A percentile compares a stretch with the other conserved stretches of the same genome.
Evolutionary conservation across 2,113 vertebrate species (phyloP).

Genomic region (Tor tambroides): DNA sequence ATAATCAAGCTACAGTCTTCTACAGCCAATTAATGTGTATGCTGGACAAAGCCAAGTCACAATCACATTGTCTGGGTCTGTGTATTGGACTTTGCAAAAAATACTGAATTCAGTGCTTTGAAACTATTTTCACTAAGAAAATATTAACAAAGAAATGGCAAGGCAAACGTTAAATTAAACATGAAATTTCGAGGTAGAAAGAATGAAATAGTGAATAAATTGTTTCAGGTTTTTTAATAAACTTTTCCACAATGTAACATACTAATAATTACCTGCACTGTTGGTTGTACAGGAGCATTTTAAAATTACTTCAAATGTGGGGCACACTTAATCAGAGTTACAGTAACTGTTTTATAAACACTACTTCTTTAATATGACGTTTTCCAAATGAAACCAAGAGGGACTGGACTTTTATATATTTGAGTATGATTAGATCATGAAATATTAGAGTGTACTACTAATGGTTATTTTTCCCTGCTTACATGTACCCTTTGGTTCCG

Average conservation of each 20-base stretch:
- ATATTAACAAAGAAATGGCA: neutral
- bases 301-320: neutral
- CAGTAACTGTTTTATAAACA: neutral
- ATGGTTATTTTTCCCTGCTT: neutral
- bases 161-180: neutral
- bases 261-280: neutral
- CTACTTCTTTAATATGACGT: neutral
- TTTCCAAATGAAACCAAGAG: neutral
- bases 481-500: neutral
- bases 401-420: neutral
- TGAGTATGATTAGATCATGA: neutral
- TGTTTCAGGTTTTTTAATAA: neutral
- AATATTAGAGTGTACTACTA: neutral
- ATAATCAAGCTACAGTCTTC: neutral
- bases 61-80: neutral
- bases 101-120: neutral
- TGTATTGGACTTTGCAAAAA: neutral
- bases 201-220: neutral
- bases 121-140: neutral
- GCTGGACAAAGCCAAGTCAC: neutral
- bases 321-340: neutral
- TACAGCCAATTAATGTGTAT: neutral
- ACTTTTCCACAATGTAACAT: too few species aligned
- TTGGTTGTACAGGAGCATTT: neutral
- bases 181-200: neutral